Evolutionary conservation across 2,888 invertebrate genomes (phyloP), one percentile per base, ranked within the genome.

Genomic region (Pristionchus arcanus): DNA sequence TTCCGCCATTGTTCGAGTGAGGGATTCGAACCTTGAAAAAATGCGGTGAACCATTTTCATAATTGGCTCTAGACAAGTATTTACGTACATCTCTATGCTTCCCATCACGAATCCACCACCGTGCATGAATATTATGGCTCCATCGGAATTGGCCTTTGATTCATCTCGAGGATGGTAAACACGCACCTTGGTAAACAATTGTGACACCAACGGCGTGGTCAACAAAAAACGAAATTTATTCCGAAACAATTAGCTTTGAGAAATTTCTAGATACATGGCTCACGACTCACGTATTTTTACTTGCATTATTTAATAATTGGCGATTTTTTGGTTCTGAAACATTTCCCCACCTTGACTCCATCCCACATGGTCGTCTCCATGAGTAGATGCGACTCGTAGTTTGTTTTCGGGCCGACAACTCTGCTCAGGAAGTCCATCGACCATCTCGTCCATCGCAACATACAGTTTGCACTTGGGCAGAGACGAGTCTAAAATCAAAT

Each of bases 71-170:
- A n/a, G n/a, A n/a, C n/a, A n/a, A n/a, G n/a, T n/a, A n/a, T n/a
- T n/a, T n/a, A 59, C 42, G 19, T 3, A 77, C 91, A 92, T 92
- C 25, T 92, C 91, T 1, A 91, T 91, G 87, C 92, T 92, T 71
- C 93, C 93, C 1, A 94, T 83, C 1, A 92, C 94, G 88, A 93
- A 94, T 9, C 94, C 94, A 16, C 94, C 94, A 21, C 94, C 94
- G 89, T 94, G 94, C 68, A 94, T 92, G 91, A 92, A 94, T 9
- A 94, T 31, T 15, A 94, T 92, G 9, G 93, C 94, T 19, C 93
- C 94, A 74, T 92, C 91, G 19, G 90, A 91, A 13, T 31, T 28
- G 9, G 91, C n/a, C 66, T 28, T 90, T 1, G 91, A 89, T 16
- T 88, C n/a, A 34, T 92, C 91, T n/a, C 81, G 28, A 19, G 94